These are phyloP conservation scores for Scotopteryx bipunctaria DNA, from an alignment of 2,888 invertebrate genomes.

Conservation along the genomic window DNA sequence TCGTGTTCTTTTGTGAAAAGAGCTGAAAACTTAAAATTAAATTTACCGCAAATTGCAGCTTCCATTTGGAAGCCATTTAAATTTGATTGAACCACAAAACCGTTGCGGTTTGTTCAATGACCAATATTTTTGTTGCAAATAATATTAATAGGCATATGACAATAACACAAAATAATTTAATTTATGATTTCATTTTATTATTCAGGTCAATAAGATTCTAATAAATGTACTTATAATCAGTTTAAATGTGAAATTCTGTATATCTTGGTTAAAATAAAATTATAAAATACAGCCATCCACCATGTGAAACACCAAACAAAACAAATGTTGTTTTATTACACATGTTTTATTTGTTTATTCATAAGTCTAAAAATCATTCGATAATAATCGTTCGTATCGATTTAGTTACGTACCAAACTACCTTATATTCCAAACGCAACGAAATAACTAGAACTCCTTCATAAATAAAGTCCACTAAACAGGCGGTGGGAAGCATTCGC, in stretches of 20 bases:
- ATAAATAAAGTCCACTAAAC: conserved; percentile 36
- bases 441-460: conserved; percentile 21
- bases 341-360: no score
- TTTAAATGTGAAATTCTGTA: no score
- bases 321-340: no score
- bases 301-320: no score
- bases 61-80: not conserved
- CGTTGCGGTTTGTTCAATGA: not conserved
- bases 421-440: not conserved
- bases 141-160: not conserved
- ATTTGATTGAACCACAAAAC: not conserved
- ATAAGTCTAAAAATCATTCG: not conserved
- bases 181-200: no score
- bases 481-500: conserved; percentile 53
- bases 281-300: no score
- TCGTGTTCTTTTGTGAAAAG: no score
- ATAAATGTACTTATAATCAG: no score
- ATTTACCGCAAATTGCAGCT: not conserved
- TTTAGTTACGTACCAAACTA: not conserved
- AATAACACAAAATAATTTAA: no score
- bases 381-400: no score
- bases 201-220: no score
- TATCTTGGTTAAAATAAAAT: no score
- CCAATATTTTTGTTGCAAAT: conserved; percentile 5
- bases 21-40: not conserved